Evolutionary conservation across 2,888 invertebrate genomes (phyloP).

Genomic region (Thumatha senex): DNA sequence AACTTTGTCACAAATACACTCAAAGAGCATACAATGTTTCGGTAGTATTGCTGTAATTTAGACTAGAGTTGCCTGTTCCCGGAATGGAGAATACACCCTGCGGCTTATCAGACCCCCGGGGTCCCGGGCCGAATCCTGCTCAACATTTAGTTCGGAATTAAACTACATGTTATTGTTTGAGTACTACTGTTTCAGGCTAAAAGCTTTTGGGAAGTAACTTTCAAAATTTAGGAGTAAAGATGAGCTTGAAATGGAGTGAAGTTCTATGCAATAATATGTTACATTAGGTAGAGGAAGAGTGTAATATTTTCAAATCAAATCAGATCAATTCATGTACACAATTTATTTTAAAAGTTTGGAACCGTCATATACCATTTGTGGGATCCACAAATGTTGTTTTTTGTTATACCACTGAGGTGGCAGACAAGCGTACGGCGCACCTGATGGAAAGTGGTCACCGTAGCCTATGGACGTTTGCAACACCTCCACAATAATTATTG

Average conservation of each 20-base stretch:
- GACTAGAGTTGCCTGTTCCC: neutral
- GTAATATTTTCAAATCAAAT: no score
- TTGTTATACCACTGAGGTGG: no score
- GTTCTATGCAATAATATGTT: neutral
- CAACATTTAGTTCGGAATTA: neutral
- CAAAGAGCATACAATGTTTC: neutral
- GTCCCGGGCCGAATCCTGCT: neutral
- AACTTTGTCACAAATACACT: neutral
- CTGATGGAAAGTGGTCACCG: no score
- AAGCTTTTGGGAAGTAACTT: neutral
- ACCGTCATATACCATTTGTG: no score
- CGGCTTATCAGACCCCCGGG: neutral
- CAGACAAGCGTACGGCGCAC: no score
- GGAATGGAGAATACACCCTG: neutral
- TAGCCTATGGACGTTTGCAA: no score
- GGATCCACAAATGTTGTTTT: no score
- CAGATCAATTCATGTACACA: no score
- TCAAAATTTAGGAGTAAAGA: neutral
- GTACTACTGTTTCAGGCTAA: neutral
- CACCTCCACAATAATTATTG: no score
- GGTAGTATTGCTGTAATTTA: neutral
- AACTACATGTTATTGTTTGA: neutral
- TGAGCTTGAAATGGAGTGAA: neutral
- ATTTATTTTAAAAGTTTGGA: no score
- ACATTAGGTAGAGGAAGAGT: neutral